These are phyloP conservation scores for Cylloceria caligata DNA, from an alignment of 2,888 invertebrate genomes.

Conservation along the genomic window DNA sequence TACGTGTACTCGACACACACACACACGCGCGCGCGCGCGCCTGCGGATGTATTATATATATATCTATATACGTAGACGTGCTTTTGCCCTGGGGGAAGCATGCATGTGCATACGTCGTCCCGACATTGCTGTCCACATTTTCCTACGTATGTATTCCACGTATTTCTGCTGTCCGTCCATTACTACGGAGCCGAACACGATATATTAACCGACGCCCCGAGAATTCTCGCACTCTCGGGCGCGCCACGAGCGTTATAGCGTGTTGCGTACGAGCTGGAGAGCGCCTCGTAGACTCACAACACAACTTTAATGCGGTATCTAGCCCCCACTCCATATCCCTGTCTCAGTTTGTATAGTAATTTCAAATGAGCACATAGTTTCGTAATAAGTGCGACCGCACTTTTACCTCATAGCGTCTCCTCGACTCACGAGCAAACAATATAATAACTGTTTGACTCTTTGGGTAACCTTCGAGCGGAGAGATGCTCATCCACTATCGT, in stretches of 20 bases:
- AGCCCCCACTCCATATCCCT: constrained; percentile 6
- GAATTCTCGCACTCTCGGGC: constrained; percentile 46
- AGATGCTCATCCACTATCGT: neutral
- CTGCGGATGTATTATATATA: constrained; percentile 2
- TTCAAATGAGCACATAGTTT: constrained; percentile 46
- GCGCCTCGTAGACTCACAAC: constrained; percentile 7
- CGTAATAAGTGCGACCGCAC: constrained; percentile 52
- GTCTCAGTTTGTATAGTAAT: constrained; percentile 36
- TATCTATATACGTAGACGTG: constrained; percentile 16
- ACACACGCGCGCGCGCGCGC: too few species aligned
- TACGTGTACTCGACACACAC: constrained; percentile 41
- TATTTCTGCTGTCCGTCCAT: constrained; percentile 25
- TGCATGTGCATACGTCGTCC: constrained; percentile 13
- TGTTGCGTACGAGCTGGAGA: constrained; percentile 26
- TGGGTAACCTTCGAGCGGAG: neutral
- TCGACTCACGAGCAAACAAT: constrained; percentile 19
- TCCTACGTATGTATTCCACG: constrained; percentile 14
- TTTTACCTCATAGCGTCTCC: constrained; percentile 14
- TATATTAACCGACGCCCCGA: constrained; percentile 47
- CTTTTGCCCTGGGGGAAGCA: constrained; percentile 22
- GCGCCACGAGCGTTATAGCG: constrained; percentile 20
- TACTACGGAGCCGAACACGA: constrained; percentile 5
- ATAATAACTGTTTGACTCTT: constrained; percentile 23
- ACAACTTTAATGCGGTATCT: constrained; percentile 17
- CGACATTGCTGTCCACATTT: constrained; percentile 7